Base-by-base conservation (phyloP, 1,140 invertebrate species). In the Trichonephila clavata region DNA sequence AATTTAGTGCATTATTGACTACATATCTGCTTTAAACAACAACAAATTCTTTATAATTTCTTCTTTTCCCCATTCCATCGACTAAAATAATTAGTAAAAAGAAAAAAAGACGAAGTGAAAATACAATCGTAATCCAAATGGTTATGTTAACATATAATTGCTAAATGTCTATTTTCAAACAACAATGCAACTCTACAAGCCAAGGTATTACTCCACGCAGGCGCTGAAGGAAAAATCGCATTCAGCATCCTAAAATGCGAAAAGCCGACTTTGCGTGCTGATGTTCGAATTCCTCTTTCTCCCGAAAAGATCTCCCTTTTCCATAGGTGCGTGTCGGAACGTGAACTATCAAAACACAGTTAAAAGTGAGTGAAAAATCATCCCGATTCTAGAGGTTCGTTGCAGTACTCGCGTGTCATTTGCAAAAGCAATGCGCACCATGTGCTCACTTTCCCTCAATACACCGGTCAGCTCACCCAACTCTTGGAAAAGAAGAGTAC, bases 291-390 rank as follows among this genome's bases (percentile, higher is more conserved):
- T 50, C 27, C 27, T 6, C 68, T 32, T 27, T 50, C 43, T 50
- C 16, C 6, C 68, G 10, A 32, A 77, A 77, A 77, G 13, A 77
- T 39, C 27, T 24, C 27, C 68, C 24, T 32, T 77, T 68, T 77
- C 27, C 24, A 24, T 4, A 6, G 14, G 68, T 77, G 68, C 68
- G 68, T 77, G 68, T 77, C 27, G 68, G 60, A 86, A 24, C 83
- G n/a, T 13, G 27, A 87, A 88, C 86, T 68, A 88, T 88, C 86
- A 88, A 88, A 88, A 71, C 63, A 63, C 86, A 68, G 18, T 77
- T 77, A 77, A 65, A 50, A 39, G 20, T 13, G 86, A 68, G 86
- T 88, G 86, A 88, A 88, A 88, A 88, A 88, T 88, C 86, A 68
- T 88, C 86, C 39, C 10, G 63, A 77, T 88, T 27, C 68, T 14